A percentile compares a stretch with the other conserved stretches of the same genome.
Evolutionary conservation across 2,113 vertebrate species (phyloP).

Genomic region (Sialia sialis): DNA sequence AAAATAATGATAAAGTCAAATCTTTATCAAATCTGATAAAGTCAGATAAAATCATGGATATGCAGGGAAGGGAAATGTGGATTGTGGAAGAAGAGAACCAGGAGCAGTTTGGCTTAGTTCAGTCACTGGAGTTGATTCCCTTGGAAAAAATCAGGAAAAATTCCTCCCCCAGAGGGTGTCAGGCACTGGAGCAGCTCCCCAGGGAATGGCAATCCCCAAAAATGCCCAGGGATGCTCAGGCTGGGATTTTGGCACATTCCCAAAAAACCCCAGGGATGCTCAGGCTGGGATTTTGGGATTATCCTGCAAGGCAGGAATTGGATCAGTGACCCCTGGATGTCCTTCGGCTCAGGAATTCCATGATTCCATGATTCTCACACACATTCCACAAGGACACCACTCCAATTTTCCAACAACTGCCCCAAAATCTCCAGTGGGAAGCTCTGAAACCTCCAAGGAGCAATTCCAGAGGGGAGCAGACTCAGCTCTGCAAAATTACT

Average conservation of each 20-base stretch:
- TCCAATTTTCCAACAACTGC: neutral
- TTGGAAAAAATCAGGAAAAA: neutral
- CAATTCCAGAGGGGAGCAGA: neutral
- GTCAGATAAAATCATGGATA: neutral
- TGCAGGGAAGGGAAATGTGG: rapidly evolving
- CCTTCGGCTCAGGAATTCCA: neutral
- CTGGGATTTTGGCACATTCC: neutral
- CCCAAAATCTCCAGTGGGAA: neutral
- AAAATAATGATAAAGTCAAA: too few relatives aligned
- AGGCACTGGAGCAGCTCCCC: neutral
- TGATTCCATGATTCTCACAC: neutral
- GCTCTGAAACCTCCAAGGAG: neutral
- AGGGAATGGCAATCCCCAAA: neutral
- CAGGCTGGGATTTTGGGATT: neutral
- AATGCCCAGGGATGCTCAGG: neutral
- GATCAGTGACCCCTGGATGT: rapidly evolving
- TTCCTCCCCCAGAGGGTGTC: neutral
- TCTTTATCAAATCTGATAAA: too few relatives aligned
- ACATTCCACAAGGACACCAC: rapidly evolving
- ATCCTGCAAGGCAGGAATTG: neutral
- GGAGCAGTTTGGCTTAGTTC: neutral
- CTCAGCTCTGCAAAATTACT: neutral
- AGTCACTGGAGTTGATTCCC: neutral
- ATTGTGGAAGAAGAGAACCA: neutral
- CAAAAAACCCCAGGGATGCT: neutral